These are phyloP conservation scores for Chelmon rostratus DNA, from an alignment of 2,797 vertebrate genomes.

Conservation along the genomic window DNA sequence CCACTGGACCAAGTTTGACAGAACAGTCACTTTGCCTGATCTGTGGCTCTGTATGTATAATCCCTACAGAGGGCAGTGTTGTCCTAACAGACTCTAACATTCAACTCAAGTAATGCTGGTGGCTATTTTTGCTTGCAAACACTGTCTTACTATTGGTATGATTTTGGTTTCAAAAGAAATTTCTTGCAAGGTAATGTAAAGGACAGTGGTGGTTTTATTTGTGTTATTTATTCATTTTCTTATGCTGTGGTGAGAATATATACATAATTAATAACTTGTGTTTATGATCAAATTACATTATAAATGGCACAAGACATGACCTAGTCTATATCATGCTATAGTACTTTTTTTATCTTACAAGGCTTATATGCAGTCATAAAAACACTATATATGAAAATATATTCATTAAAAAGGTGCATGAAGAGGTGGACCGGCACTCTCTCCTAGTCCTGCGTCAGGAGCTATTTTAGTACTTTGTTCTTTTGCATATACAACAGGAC, in stretches of 20 bases:
- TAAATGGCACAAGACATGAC: conserved; percentile 45
- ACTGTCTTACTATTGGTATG: background rate
- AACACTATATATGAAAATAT: conserved; percentile 33
- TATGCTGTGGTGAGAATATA: background rate
- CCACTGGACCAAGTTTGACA: too few species aligned
- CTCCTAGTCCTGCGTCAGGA: conserved; percentile 13
- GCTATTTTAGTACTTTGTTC: background rate
- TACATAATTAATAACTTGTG: conserved; percentile 2
- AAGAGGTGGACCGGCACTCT: conserved; percentile 71
- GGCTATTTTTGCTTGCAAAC: background rate
- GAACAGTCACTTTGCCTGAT: too few species aligned
- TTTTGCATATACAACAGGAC: background rate
- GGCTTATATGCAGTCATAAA: conserved; percentile 11
- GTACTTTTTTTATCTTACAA: conserved; percentile 6
- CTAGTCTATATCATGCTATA: background rate
- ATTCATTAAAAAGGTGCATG: conserved; percentile 1
- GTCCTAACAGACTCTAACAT: background rate
- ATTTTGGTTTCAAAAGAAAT: background rate
- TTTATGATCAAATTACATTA: conserved; percentile 27
- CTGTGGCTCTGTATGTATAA: background rate
- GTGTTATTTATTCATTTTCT: conserved; percentile 2
- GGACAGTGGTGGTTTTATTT: background rate
- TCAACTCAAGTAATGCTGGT: background rate
- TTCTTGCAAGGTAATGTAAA: background rate
- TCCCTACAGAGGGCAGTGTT: conserved; percentile 66